A percentile compares a stretch with the other conserved stretches of the same genome.
Conservation (phyloP, 2,888 invertebrate genomes). For the Caenorhabditis parvicauda region DNA sequence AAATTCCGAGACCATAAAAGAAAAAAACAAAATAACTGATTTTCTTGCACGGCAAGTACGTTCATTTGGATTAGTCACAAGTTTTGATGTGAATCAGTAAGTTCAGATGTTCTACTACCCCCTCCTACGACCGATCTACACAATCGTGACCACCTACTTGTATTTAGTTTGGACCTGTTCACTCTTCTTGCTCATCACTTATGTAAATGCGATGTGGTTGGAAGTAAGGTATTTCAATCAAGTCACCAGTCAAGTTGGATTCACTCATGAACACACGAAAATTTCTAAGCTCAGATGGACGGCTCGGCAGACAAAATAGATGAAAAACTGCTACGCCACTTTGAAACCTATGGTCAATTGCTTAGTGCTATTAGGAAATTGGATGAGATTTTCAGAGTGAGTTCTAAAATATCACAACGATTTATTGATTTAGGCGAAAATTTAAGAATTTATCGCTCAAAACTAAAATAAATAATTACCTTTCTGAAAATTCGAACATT, state of each 20-base stretch:
- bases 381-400: conserved; percentile 31
- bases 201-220: conserved; percentile 32
- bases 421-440: too few relatives aligned
- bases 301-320: conserved; percentile 16
- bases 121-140: conserved; percentile 21
- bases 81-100: too few relatives aligned
- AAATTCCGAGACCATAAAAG: too few relatives aligned
- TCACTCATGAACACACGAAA: not conserved
- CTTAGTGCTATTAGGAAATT: conserved; percentile 28
- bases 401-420: too few relatives aligned
- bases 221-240: conserved; percentile 38
- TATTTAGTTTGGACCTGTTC: conserved; percentile 37
- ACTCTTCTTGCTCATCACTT: conserved; percentile 29
- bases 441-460: too few relatives aligned
- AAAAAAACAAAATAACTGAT: too few relatives aligned
- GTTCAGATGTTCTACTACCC: conserved; percentile 29
- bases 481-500: too few relatives aligned
- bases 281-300: conserved; percentile 11
- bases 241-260: conserved; percentile 24
- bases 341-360: conserved; percentile 28
- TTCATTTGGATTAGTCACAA: too few relatives aligned
- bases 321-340: conserved; percentile 15
- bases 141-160: conserved; percentile 25
- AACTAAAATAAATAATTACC: too few relatives aligned
- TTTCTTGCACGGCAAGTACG: too few relatives aligned